Base-by-base conservation (phyloP, 2,113 vertebrate genomes). In the Scolopax mira region DNA sequence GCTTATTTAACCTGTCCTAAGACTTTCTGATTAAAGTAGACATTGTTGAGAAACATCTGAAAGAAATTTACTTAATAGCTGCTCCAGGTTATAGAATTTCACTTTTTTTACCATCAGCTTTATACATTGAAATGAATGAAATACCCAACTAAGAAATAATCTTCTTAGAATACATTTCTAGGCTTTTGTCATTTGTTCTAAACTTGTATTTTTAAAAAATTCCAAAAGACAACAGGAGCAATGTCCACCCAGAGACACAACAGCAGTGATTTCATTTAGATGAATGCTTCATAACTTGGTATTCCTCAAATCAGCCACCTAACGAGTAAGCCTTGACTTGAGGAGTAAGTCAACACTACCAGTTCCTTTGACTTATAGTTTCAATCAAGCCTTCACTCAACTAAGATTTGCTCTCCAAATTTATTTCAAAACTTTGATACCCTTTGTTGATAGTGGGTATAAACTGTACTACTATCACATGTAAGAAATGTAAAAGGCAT, bases 341-440 rank as follows among this genome's bases (percentile, higher is more conserved):
- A 70, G 33, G 35, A 87, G 30, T 62, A 94, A 71, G 25, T 7
- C 66, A 78, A 57, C 15, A 75, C 39, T 39, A 54, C n/a, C 42
- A 71, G 27, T 89, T 95, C 67, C 48, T 77, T 48, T 64, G 25
- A 65, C 80, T 88, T 60, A 69, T 37, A 70, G 58, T 67, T 96
- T 91, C 81, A 87, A 75, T 74, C 69, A 89, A 89, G 42, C 42
- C 49, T 92, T 84, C 60, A 69, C 25, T 91, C 94, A 84, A 33
- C 90, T 93, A 91, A 64, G 54, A 75, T 89, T 81, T 84, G 54
- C 41, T 91, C 81, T 85, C 94, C 55, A 62, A 85, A 78, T 96
- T 94, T 93, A 96, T 96, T 96, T 71, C 23, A 83, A 90, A 81
- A 69, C 11, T n/a, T n/a, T n/a, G n/a, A n/a, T n/a, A n/a, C n/a